Evolutionary conservation across 2,797 vertebrate species (phyloP).

Genomic region (Anniella stebbinsi): DNA sequence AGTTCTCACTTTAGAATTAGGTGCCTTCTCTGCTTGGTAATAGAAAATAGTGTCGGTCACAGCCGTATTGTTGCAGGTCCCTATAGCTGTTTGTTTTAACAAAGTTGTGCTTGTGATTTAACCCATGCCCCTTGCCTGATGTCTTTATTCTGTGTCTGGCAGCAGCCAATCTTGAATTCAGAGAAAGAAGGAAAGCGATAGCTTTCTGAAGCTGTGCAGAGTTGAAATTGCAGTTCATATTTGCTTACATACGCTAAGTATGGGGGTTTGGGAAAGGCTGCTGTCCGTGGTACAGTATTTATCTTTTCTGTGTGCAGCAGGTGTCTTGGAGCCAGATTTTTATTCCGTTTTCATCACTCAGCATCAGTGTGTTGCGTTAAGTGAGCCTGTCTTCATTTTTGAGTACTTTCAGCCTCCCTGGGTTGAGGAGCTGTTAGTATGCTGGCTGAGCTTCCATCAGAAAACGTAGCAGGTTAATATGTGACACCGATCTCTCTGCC

Average conservation of each 20-base stretch:
- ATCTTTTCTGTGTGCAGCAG: conserved; percentile 14
- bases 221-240: not conserved
- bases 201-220: not conserved
- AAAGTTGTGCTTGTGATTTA: not conserved
- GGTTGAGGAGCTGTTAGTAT: conserved; percentile 24
- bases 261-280: not conserved
- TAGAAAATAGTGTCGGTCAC: not conserved
- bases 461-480: conserved; percentile 32
- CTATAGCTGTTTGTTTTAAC: not conserved
- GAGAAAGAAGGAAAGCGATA: not conserved
- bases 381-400: conserved; percentile 10
- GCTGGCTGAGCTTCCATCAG: conserved; percentile 15
- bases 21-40: not conserved
- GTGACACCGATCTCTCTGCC: conserved; percentile 26
- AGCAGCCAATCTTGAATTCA: not conserved
- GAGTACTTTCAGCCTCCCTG: conserved; percentile 26
- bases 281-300: not conserved
- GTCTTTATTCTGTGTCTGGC: too few relatives aligned
- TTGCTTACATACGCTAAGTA: not conserved
- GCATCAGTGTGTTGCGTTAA: not conserved
- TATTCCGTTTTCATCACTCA: conserved; percentile 12
- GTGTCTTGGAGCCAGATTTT: not conserved
- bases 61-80: not conserved
- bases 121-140: not conserved
- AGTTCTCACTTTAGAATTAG: not conserved